Evolutionary conservation across 2,888 invertebrate genomes (phyloP).

Genomic region (Ophion slaviceki): DNA sequence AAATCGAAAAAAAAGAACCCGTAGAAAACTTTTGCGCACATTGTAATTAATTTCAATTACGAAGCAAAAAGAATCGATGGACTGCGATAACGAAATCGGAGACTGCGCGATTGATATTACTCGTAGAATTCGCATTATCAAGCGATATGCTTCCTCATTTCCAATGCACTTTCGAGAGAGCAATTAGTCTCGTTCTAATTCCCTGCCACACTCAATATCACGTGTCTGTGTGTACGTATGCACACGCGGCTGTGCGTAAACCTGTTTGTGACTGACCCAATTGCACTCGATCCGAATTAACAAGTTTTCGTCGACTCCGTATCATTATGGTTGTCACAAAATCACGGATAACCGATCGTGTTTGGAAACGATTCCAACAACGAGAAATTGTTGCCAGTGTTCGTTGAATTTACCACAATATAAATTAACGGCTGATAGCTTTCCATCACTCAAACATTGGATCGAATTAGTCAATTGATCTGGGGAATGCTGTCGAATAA

Average conservation of each 20-base stretch:
- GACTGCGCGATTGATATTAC: not conserved
- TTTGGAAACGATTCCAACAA: not conserved
- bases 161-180: conserved; percentile 32
- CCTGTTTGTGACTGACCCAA: conserved; percentile 46
- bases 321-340: conserved; percentile 5
- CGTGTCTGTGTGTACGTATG: not conserved
- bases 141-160: conserved; percentile 1
- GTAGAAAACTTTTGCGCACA: no score
- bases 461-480: not conserved
- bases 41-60: not conserved
- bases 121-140: not conserved
- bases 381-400: not conserved
- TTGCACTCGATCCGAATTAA: conserved; percentile 35
- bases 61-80: not conserved
- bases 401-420: not conserved
- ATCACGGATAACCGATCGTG: not conserved
- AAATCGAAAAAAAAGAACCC: no score
- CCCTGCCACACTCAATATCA: conserved; percentile 15
- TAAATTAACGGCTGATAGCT: not conserved
- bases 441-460: not conserved
- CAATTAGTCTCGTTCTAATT: conserved; percentile 53
- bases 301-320: not conserved
- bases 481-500: not conserved
- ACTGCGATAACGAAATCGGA: not conserved
- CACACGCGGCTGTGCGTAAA: conserved; percentile 1